phyloP scores from a whole-genome alignment of 2,888 invertebrate species.

The Diaphora mendica region DNA sequence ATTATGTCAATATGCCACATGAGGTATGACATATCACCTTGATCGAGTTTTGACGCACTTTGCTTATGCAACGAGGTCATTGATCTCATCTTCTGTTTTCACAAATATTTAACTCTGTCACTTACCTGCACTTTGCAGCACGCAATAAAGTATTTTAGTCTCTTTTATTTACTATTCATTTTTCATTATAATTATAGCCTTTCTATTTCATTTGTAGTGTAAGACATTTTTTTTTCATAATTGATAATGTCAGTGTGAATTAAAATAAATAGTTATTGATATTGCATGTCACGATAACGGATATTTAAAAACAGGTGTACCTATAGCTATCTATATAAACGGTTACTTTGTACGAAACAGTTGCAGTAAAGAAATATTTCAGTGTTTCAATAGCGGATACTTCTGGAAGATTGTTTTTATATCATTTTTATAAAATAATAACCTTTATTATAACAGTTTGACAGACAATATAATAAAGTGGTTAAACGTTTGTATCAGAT shows the following conservation, averaged over 20 bases:
- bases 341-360: neutral
- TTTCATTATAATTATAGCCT: conserved; percentile 15
- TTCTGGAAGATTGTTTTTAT: neutral
- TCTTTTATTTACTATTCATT: conserved; percentile 38
- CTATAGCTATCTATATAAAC: neutral
- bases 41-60: conserved; percentile 77
- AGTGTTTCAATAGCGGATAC: neutral
- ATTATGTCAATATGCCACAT: conserved; percentile 22
- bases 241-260: neutral
- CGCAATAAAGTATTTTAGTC: conserved; percentile 44
- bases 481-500: conserved; percentile 37
- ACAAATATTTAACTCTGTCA: conserved; percentile 72
- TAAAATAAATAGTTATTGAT: neutral
- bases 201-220: neutral
- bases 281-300: neutral
- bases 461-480: conserved; percentile 43
- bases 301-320: neutral
- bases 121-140: conserved; percentile 58
- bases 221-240: neutral
- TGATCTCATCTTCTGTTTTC: conserved; percentile 63
- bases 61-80: conserved; percentile 77
- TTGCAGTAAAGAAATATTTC: neutral
- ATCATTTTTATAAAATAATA: neutral
- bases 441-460: conserved; percentile 38
- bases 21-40: conserved; percentile 70